phyloP scores from a whole-genome alignment of 2,797 vertebrate species.

The Apodemus agrarius region DNA sequence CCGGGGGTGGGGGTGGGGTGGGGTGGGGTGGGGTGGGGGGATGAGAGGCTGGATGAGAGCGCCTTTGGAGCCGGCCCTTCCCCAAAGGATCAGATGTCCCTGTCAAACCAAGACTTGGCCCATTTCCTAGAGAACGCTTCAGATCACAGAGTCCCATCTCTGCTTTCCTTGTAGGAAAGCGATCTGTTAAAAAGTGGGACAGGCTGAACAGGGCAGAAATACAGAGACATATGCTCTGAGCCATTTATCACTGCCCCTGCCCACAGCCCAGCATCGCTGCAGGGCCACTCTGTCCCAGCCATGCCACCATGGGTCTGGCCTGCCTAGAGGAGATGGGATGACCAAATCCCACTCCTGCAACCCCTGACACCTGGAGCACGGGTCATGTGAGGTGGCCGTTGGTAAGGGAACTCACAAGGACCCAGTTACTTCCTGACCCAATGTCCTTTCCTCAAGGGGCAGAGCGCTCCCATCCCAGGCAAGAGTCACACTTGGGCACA shows the following conservation, averaged over 20 bases:
- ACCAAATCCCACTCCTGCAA: not conserved
- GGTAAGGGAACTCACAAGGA: not conserved
- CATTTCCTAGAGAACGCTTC: constrained; percentile 18
- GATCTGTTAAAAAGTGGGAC: constrained; percentile 42
- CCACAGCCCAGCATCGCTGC: constrained; percentile 5
- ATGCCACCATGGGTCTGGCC: not conserved
- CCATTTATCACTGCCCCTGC: constrained; percentile 21
- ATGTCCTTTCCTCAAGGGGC: not conserved
- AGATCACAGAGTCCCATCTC: not conserved
- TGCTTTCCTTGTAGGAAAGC: constrained; percentile 44
- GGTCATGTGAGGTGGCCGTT: not conserved
- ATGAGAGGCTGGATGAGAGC: not conserved
- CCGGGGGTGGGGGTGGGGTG: too few relatives aligned
- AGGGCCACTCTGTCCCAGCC: constrained; percentile 28
- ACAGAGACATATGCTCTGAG: constrained; percentile 61
- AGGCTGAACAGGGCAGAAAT: constrained; percentile 27
- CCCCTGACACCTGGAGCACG: not conserved
- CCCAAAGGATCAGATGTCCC: constrained; percentile 40
- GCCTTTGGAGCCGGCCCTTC: not conserved
- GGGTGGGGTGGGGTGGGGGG: too few relatives aligned
- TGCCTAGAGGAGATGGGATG: not conserved
- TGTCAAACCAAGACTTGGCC: constrained; percentile 35
- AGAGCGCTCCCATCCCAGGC: not conserved
- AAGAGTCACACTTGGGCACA: not conserved
- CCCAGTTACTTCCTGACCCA: not conserved